Conservation (phyloP, 2,113 vertebrate species). For the Galbula dea region DNA sequence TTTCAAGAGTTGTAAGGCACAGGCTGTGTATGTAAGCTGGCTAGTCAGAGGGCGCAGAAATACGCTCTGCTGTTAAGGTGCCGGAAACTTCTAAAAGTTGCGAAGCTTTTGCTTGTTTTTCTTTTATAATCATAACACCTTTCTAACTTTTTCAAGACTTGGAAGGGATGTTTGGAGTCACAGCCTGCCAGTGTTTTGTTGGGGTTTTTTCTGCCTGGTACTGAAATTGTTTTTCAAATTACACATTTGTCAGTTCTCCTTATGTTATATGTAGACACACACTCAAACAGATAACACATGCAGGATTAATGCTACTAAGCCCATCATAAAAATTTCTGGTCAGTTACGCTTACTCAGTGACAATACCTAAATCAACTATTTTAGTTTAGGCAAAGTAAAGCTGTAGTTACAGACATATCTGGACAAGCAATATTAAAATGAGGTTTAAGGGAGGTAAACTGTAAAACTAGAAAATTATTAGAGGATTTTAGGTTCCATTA, state of each 20-base stretch:
- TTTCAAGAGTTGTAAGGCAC: neutral
- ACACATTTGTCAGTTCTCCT: neutral
- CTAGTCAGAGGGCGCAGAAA: neutral
- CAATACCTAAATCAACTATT: neutral
- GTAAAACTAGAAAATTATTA: neutral
- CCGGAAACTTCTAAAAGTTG: neutral
- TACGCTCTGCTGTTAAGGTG: neutral
- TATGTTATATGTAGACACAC: neutral
- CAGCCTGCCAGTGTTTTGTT: neutral
- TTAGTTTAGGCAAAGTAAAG: neutral
- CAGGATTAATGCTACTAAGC: neutral
- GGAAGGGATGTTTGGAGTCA: neutral
- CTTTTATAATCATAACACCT: neutral
- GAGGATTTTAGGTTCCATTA: neutral
- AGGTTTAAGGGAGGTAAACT: neutral
- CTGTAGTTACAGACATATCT: neutral
- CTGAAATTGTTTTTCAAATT: neutral
- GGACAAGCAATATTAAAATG: neutral
- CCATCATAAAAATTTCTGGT: neutral
- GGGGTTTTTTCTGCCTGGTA: neutral
- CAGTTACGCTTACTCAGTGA: neutral
- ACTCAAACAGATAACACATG: neutral
- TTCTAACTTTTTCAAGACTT: neutral
- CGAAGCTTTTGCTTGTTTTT: neutral
- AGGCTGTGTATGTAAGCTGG: neutral